Conservation (phyloP, 1,140 invertebrate genomes). For the Dendroctonus valens region DNA sequence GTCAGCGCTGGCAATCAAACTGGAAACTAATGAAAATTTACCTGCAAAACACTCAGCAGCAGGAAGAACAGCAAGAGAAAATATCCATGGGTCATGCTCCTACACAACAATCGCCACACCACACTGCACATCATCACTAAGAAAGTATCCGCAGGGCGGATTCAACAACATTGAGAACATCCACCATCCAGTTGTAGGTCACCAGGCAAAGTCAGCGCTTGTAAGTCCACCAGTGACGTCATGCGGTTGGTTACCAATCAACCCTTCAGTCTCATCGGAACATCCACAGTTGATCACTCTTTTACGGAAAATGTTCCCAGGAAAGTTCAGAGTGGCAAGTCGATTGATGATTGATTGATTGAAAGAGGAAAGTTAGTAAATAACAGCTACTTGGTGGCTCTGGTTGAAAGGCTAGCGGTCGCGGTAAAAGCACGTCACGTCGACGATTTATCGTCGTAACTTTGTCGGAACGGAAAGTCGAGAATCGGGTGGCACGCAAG, state of each 20-base stretch:
- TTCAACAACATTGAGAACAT: constrained; percentile 34
- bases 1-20: too few species aligned
- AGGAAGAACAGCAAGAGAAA: constrained; percentile 52
- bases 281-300: not conserved
- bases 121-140: constrained; percentile 53
- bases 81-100: constrained; percentile 55
- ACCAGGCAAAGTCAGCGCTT: constrained; percentile 3
- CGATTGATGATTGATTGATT: too few species aligned
- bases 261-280: constrained; percentile 10
- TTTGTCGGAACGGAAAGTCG: constrained; percentile 17
- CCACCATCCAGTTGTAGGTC: constrained; percentile 24
- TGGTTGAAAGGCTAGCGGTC: not conserved
- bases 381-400: too few species aligned
- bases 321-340: not conserved
- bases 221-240: constrained; percentile 8
- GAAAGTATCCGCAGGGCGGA: constrained; percentile 35
- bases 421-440: constrained; percentile 9
- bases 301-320: not conserved
- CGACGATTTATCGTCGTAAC: constrained; percentile 6
- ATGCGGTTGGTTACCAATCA: constrained; percentile 3
- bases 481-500: constrained; percentile 13
- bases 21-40: constrained; percentile 22
- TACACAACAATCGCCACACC: constrained; percentile 53
- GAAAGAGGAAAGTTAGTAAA: too few species aligned
- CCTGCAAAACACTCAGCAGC: constrained; percentile 51